phyloP scores from a whole-genome alignment of 2,797 vertebrate genomes.

The Cuculus canorus region DNA sequence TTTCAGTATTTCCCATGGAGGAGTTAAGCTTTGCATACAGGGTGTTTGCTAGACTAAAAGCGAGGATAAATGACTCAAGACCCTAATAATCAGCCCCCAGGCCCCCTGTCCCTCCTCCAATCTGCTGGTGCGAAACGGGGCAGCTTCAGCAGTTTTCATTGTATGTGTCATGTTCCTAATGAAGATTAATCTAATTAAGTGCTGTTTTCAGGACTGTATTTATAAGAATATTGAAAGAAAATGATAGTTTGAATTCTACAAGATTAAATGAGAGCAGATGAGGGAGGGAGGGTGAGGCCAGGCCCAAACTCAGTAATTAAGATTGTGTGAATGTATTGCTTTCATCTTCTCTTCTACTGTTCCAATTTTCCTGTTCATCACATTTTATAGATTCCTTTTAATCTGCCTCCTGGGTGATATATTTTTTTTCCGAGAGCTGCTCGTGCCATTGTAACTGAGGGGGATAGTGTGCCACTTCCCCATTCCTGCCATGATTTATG shows the following conservation, averaged over 20 bases:
- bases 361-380: conserved; percentile 2
- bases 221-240: not conserved
- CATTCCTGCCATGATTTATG: not conserved
- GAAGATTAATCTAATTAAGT: not conserved
- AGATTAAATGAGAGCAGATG: not conserved
- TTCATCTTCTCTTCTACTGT: not conserved
- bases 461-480: not conserved
- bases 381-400: not conserved
- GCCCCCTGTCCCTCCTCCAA: not conserved
- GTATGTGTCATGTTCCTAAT: rapidly evolving
- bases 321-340: not conserved
- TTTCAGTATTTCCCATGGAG: not conserved
- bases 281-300: not conserved
- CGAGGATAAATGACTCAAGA: not conserved
- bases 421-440: not conserved
- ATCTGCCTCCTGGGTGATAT: not conserved
- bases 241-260: not conserved
- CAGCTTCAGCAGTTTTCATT: not conserved
- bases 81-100: not conserved
- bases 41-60: not conserved
- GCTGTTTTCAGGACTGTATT: not conserved
- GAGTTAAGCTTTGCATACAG: not conserved
- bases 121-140: not conserved
- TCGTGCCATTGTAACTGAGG: not conserved
- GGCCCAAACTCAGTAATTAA: not conserved